Evolutionary conservation across 2,797 vertebrate species (phyloP).

Genomic region (Emydoidea blandingii): DNA sequence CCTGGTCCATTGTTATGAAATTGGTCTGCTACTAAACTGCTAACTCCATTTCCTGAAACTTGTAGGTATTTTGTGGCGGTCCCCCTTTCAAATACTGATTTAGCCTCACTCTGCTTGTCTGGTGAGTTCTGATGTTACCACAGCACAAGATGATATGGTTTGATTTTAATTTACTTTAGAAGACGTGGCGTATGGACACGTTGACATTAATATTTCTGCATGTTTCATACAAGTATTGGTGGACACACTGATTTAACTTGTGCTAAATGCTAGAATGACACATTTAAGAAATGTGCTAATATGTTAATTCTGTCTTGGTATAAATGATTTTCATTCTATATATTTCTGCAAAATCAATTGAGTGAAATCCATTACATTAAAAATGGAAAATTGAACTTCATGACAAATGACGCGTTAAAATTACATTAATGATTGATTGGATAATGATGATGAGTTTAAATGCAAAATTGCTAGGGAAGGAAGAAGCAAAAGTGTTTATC

Average conservation of each 20-base stretch:
- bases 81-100: not conserved
- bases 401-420: slow-evolving; percentile 58
- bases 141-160: not conserved
- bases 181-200: not conserved
- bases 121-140: rapidly evolving
- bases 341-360: slow-evolving; percentile 64
- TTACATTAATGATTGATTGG: slow-evolving; percentile 75
- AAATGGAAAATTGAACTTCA: slow-evolving; percentile 70
- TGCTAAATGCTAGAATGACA: slow-evolving; percentile 25
- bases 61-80: not conserved
- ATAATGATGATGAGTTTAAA: slow-evolving; percentile 72
- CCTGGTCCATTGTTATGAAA: not conserved
- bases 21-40: not conserved
- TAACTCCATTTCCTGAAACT: not conserved
- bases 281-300: slow-evolving; percentile 59
- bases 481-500: slow-evolving; percentile 73
- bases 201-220: not conserved
- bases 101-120: not conserved
- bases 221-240: slow-evolving; percentile 18
- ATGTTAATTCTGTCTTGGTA: slow-evolving; percentile 65
- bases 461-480: slow-evolving; percentile 69
- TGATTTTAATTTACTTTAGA: not conserved
- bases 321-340: slow-evolving; percentile 48
- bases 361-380: slow-evolving; percentile 59
- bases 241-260: not conserved